phyloP scores from a whole-genome alignment of 1,140 invertebrate genomes.

The Drepana arcuata region DNA sequence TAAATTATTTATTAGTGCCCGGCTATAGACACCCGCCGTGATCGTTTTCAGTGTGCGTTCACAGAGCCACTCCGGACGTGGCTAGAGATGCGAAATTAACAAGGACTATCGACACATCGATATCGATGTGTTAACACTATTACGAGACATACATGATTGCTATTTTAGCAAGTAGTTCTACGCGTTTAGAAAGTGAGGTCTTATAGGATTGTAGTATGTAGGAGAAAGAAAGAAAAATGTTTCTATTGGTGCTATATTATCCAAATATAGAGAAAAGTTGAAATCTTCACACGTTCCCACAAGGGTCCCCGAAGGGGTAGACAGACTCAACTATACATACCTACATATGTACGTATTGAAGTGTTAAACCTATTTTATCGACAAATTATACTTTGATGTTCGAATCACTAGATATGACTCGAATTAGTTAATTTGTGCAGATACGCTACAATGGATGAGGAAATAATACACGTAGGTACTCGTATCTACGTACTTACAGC shows the following conservation, averaged over 20 bases:
- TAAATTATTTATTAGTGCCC: constrained; percentile 71
- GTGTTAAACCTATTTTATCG: not conserved
- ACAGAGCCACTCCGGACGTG: constrained; percentile 50
- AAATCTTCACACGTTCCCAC: no score
- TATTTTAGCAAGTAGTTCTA: no score
- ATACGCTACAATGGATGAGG: constrained; percentile 65
- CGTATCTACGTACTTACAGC: constrained; percentile 31
- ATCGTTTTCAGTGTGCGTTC: constrained; percentile 59
- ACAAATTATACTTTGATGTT: constrained; percentile 3
- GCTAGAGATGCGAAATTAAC: constrained; percentile 21
- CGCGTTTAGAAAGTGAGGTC: no score
- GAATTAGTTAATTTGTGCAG: constrained; percentile 70
- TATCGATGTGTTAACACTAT: no score
- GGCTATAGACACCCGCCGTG: constrained; percentile 64
- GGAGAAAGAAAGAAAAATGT: no score
- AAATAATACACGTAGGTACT: constrained; percentile 50
- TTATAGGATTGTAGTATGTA: no score
- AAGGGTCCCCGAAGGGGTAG: no score
- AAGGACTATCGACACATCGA: constrained; percentile 25
- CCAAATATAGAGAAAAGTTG: no score
- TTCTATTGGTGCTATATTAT: no score
- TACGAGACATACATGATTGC: no score
- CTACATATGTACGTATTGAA: not conserved
- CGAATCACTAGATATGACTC: constrained; percentile 21
- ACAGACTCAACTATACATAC: no score